Base-by-base conservation (phyloP, 2,797 vertebrate genomes). In the Chromobotia macracanthus region DNA sequence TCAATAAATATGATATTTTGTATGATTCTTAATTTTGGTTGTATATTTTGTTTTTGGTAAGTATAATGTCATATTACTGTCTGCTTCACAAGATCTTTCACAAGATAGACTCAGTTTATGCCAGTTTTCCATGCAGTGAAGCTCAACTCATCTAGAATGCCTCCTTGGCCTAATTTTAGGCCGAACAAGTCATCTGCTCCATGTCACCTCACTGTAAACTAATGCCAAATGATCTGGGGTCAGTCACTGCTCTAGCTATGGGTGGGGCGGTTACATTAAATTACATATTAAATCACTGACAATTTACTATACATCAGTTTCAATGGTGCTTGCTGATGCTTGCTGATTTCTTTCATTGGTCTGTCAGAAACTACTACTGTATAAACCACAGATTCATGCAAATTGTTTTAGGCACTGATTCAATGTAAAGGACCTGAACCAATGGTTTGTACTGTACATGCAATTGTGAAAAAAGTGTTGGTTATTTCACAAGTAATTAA, bases 121-220 rank as follows among this genome's bases (percentile, higher is more conserved):
- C 81, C 80, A 75, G 3, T 18, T 69, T 81, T 65, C 72, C 38
- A 75, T 81, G 70, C 67, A 82, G 44, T 70, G 31, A 25, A 23
- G 56, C 56, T 79, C 77, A 68, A 82, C 74, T 80, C 84, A 86
- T 85, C 82, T 85, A 84, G 85, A 83, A 84, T 88, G 85, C 79
- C 81, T 87, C 69, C 82, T 86, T 12, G 9, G 80, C 85, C 91
- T 93, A 90, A 91, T 91, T 93, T 90, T 93, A 93, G 91, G 83
- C 61, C 0, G 56, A n/a, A 79, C 85, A 84, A 87, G 81, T 86
- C 85, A 86, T 60, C 84, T 87, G 84, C 84, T 83, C 82, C 41
- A n/a, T 72, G 81, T 85, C 84, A 86, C 84, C 84, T 84, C 76
- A 82, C 65, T 83, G 72, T 89, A 90, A 88, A 80, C 68, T 80